Conservation (phyloP, 2,113 vertebrate species). For the Dromas ardeola region DNA sequence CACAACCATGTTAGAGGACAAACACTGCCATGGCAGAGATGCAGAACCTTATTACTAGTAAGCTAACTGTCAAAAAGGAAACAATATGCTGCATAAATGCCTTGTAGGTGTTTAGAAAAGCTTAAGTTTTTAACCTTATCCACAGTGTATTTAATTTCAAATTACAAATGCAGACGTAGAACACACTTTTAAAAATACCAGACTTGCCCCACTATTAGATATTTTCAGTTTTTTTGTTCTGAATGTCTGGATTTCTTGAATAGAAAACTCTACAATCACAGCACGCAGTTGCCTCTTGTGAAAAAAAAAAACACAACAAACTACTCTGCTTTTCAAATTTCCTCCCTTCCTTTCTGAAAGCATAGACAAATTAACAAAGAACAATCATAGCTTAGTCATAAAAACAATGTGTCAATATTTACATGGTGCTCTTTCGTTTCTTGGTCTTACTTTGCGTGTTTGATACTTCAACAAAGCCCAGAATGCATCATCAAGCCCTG, state of each 20-base stretch:
- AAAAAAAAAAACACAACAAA: not conserved
- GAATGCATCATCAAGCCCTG: not conserved
- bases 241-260: not conserved
- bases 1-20: not conserved
- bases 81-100: not conserved
- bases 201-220: not conserved
- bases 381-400: slow-evolving; percentile 9
- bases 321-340: slow-evolving; percentile 11
- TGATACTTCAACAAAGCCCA: not conserved
- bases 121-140: not conserved
- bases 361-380: slow-evolving; percentile 17
- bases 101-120: not conserved
- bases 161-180: not conserved
- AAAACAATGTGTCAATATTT: slow-evolving; percentile 40
- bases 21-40: not conserved
- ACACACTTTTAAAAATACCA: not conserved
- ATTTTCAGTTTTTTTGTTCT: accelerated
- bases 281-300: not conserved
- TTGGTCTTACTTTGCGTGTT: not conserved
- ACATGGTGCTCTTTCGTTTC: not conserved
- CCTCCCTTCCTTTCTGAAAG: slow-evolving; percentile 21
- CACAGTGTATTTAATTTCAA: not conserved
- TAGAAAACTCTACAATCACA: not conserved
- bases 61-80: slow-evolving; percentile 6
- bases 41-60: not conserved